Base-by-base conservation (phyloP, 2,888 invertebrate species). In the Icerya purchasi region DNA sequence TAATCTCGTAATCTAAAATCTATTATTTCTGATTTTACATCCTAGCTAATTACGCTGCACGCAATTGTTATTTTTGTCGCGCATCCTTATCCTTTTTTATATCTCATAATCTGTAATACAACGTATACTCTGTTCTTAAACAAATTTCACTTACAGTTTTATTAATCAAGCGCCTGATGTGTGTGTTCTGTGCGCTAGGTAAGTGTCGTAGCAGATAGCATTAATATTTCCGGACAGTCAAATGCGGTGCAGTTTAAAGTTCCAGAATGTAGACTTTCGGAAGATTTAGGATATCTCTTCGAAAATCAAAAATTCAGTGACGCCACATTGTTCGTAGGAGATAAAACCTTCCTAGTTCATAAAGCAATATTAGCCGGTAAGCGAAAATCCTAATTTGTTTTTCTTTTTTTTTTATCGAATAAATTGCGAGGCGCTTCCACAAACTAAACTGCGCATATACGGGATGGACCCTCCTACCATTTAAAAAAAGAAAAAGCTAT, bases 191-290 rank as follows among this genome's bases (percentile, higher is more conserved):
- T n/a, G n/a, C n/a, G n/a, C n/a, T 67, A 83, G 83, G 84, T 90
- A 66, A 89, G 87, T 72, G 97, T 98, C 53, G 97, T 98, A 56
- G 96, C 97, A 62, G 97, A 98, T 75, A 94, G 96, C 75, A 93
- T 97, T 69, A 98, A 98, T 78, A 91, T 97, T 70, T 94, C 94
- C 68, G 97, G 97, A 65, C 97, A 98, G 77, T 92, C 92, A 70
- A 96, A 92, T 74, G 90, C 93, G 70, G 86, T 93, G 68, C 94
- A 94, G 74, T 96, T 96, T 74, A 94, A 94, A 81, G 89, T 89
- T 70, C 90, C 90, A 66, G 90, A 90, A 76, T 98, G 84, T 78
- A 86, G 82, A 74, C 79, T 84, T 69, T 88, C 94, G 50, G 96
- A 97, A 68, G 97, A 98, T 76, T 77, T 97, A 71, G 93, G 92